Evolutionary conservation across 2,113 vertebrate species (phyloP), one percentile per base, ranked within the genome.

Genomic region (Dipodomys spectabilis): DNA sequence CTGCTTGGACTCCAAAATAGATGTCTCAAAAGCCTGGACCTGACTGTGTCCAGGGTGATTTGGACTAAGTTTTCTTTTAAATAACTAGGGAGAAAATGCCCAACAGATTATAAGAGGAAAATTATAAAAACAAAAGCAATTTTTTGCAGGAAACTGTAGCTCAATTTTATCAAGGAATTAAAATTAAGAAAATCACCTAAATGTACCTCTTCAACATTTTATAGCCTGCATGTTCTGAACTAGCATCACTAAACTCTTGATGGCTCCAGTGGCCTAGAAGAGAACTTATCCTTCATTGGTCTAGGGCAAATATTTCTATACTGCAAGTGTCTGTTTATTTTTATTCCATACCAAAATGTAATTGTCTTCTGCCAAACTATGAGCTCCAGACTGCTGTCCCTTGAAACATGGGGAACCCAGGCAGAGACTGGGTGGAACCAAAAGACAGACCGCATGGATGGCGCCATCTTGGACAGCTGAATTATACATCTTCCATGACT

Each of bases 401-500:
- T 30, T 19, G 15, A 60, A 44, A 45, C 19, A 12, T 2, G 2
- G 78, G 15, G 60, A 91, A 45, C 57, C 49, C 44, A n/a, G 23
- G 13, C 45, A 11, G 25, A 15, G 7, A 32, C 16, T 0, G 0
- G 22, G 44, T 44, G 16, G 4, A 35, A 35, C 75, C 0, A 25
- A 30, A 49, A n/a, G 25, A 18, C 20, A 18, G 11, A 44, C 64
- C 16, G 45, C 5, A 39, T 22, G 49, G 23, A 19, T 3, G 16
- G 28, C 3, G 0, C 57, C 44, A 2, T 11, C 60, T 81, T n/a
- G 69, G 74, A 44, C 10, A 2, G 72, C 1, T 39, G 20, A 74
- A n/a, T n/a, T 39, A 2, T 1, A 2, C 45, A 30, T 72, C 30
- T n/a, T 12, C 28, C 1, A 3, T 0, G 1, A 64, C 57, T 32